Conservation (phyloP, 2,888 invertebrate species). For the Bembecia ichneumoniformis region DNA sequence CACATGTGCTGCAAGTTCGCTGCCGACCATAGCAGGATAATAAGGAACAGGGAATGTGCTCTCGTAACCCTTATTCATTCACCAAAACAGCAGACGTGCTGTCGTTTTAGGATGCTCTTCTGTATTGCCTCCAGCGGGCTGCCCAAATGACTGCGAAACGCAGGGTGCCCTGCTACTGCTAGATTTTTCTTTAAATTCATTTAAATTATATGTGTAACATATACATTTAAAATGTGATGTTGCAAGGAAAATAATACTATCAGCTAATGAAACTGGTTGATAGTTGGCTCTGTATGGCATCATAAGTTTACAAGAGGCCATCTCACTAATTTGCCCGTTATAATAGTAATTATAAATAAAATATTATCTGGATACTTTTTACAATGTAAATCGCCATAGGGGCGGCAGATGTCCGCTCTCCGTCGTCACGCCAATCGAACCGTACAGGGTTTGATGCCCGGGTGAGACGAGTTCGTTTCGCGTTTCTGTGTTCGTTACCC, state of each 20-base stretch:
- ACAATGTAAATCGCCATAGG: not conserved
- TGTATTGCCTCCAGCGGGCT: too few species aligned
- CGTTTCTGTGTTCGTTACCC: not conserved
- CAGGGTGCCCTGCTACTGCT: too few species aligned
- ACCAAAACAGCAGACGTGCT: too few species aligned
- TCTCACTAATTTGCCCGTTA: conserved; percentile 5
- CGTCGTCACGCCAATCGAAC: not conserved
- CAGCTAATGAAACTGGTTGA: conserved; percentile 21
- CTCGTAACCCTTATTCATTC: too few species aligned
- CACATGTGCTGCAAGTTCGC: too few species aligned
- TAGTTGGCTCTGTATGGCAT: conserved; percentile 22
- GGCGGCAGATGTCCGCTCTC: not conserved
- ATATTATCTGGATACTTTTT: not conserved
- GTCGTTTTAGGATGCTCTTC: too few species aligned
- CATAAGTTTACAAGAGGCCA: conserved; percentile 20
- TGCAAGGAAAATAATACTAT: conserved; percentile 7
- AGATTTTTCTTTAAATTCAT: too few species aligned
- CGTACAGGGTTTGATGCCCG: not conserved
- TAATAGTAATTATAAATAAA: conserved; percentile 7
- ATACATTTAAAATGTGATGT: too few species aligned
- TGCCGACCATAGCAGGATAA: too few species aligned
- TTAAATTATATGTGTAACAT: too few species aligned
- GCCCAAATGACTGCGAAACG: too few species aligned
- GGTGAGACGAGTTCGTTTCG: not conserved
- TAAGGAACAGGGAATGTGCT: too few species aligned